A percentile compares a stretch with the other conserved stretches of the same genome.
These are phyloP conservation scores for Agonum fuliginosum DNA, from an alignment of 2,888 invertebrate species.

Conservation along the genomic window DNA sequence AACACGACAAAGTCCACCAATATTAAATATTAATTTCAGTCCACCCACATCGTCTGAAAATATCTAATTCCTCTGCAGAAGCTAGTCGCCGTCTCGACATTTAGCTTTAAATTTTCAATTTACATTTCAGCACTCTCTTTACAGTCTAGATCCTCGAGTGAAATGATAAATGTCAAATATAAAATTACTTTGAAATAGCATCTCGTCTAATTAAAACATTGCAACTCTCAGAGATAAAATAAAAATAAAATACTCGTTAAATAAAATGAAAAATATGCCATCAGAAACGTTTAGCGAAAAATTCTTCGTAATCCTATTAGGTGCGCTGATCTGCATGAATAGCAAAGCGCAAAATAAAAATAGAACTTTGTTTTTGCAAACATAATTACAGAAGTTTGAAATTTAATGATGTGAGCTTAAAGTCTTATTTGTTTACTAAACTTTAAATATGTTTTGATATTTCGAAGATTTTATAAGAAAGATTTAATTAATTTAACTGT, in stretches of 20 bases:
- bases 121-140: not conserved
- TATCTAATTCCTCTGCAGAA: not conserved
- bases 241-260: not conserved
- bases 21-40: no score
- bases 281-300: not conserved
- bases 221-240: not conserved
- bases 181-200: not conserved
- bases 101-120: not conserved
- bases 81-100: not conserved
- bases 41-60: constrained; percentile 5
- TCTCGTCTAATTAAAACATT: not conserved
- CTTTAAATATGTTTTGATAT: not conserved
- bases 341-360: not conserved
- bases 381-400: not conserved
- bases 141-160: not conserved
- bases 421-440: not conserved
- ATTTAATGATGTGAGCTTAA: constrained; percentile 1
- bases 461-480: no score
- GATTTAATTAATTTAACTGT: no score
- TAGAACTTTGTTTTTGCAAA: not conserved
- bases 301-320: constrained; percentile 3
- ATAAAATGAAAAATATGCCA: not conserved
- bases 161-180: not conserved
- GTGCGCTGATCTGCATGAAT: not conserved
- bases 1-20: no score